phyloP scores from a whole-genome alignment of 2,888 invertebrate species.

The Smittia aterrima region DNA sequence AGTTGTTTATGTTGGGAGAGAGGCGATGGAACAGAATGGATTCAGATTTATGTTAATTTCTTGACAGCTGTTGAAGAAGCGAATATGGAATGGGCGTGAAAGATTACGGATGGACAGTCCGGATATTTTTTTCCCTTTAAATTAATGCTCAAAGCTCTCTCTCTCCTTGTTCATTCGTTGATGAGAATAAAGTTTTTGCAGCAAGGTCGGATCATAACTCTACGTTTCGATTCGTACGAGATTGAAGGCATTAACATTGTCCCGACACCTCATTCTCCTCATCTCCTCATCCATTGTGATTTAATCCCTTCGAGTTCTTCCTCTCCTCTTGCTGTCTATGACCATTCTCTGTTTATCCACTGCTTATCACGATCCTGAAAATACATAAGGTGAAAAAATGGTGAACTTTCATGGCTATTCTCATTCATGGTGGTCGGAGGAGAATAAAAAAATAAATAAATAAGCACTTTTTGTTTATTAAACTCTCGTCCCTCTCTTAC shows the following conservation, averaged over 20 bases:
- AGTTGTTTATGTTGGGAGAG: conserved; percentile 40
- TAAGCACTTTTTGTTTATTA: background rate
- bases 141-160: background rate
- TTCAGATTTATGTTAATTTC: conserved; percentile 41
- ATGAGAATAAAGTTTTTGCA: no score
- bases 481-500: background rate
- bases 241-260: background rate
- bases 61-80: conserved; percentile 38
- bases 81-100: conserved; percentile 30
- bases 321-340: background rate
- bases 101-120: conserved; percentile 13
- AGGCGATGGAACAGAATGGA: conserved; percentile 12
- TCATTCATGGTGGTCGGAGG: background rate
- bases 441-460: background rate
- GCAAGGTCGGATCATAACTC: background rate
- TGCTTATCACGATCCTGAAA: background rate
- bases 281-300: background rate
- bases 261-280: background rate
- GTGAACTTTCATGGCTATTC: background rate
- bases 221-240: background rate
- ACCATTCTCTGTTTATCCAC: background rate
- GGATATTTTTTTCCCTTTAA: background rate
- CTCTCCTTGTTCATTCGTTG: background rate
- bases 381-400: background rate
- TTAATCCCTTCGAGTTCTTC: background rate